Evolutionary conservation across 2,888 invertebrate genomes (phyloP).

Genomic region (Steromphala cineraria): DNA sequence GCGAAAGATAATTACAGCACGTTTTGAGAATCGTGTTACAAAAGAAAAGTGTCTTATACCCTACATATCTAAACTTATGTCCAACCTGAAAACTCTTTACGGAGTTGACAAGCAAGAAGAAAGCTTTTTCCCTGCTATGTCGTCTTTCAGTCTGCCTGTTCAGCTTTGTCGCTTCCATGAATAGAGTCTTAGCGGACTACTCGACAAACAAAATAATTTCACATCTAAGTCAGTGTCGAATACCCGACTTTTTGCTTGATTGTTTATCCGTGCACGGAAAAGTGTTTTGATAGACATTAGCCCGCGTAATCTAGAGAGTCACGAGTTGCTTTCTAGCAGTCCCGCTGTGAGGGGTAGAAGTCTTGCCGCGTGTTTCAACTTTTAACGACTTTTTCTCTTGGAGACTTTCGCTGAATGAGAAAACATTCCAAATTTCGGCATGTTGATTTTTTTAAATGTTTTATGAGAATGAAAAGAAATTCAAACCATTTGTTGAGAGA

Average conservation of each 20-base stretch:
- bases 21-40: not conserved
- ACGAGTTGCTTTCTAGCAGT: not conserved
- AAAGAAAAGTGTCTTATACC: not conserved
- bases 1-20: slow-evolving; percentile 15
- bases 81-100: not conserved
- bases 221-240: not conserved
- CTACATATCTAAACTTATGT: not conserved
- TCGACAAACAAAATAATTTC: slow-evolving; percentile 2
- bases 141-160: not conserved
- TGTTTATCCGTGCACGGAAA: slow-evolving; percentile 1
- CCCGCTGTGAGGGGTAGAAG: not conserved
- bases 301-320: not conserved
- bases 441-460: not conserved
- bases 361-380: not conserved
- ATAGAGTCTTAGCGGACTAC: not conserved
- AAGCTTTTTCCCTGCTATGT: not conserved
- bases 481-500: slow-evolving; percentile 15
- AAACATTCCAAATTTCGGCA: slow-evolving; percentile 17
- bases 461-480: slow-evolving; percentile 7
- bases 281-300: slow-evolving; percentile 1
- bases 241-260: not conserved
- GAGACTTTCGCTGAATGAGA: not conserved
- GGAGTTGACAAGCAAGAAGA: not conserved
- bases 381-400: not conserved
- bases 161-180: not conserved